Base-by-base conservation (phyloP, 2,113 vertebrate species). In the Eudyptes chrysolophus region DNA sequence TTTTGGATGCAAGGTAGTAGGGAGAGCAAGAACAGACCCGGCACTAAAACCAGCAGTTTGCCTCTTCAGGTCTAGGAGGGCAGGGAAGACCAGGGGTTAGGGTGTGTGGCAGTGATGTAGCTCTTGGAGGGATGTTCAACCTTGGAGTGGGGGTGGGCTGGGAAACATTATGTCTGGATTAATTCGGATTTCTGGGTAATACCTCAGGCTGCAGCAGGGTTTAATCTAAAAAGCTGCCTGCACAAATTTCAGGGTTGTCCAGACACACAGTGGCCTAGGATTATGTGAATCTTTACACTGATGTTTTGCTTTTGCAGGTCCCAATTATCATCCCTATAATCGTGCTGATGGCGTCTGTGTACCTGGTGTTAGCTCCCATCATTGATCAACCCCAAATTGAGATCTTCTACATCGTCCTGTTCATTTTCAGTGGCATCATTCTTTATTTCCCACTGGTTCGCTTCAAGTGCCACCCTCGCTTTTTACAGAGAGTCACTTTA, bases 311-410 rank as follows among this genome's bases (percentile, higher is more conserved):
- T 96, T 61, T 83, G 83, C 95, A 99, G 99, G 99, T 99, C 46
- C 99, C 99, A 22, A 98, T 99, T 60, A 5, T 98, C 66, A 94
- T 99, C 48, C 99, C 99, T 21, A 87, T 99, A 55, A 66, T 99
- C 10, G 97, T 99, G 81, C 79, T 99, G 90, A 66, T 99, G 32
- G 98, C 97, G 7, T 98, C 99, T 16, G 82, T 99, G 52, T 99
- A 98, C 96, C 98, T 99, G 40, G 98, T 99, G 40, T 93, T 99
- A 95, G 99, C 98, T 3, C 99, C 99, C 30, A 97, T 99, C 91
- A 96, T 99, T 14, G 98, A 99, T 69, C 75, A 98, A 3, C 99
- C 99, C 40, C 97, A 98, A 96, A 96, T 96, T 6, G 99, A 99
- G 96, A 98, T 99, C 94, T 98, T 99, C 38, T 99, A 99, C 24